Conservation (phyloP, 2,888 invertebrate species). For the Erebia epiphron region DNA sequence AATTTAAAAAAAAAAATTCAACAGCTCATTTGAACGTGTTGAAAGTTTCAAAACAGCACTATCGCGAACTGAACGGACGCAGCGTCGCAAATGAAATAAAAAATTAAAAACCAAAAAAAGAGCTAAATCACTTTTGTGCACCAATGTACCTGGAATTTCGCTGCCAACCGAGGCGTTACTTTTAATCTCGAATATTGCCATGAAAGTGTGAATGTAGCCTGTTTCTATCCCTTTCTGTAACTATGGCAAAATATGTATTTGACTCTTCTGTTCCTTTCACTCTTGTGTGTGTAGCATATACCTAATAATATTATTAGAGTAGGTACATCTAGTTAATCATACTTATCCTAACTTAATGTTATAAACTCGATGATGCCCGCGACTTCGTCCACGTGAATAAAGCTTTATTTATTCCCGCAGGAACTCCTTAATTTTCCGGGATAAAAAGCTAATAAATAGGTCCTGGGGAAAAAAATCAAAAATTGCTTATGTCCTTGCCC, state of each 20-base stretch:
- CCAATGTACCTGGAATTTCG: constrained; percentile 59
- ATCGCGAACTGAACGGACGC: background rate
- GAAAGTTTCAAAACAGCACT: background rate
- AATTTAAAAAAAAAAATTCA: background rate
- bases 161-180: constrained; percentile 75
- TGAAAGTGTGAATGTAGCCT: constrained; percentile 66
- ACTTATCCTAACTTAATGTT: no score
- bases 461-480: no score
- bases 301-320: background rate
- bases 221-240: constrained; percentile 47
- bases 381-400: no score
- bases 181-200: constrained; percentile 81
- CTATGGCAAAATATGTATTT: constrained; percentile 39
- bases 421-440: no score
- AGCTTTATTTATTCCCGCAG: no score
- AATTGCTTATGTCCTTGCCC: no score
- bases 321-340: no score
- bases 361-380: no score
- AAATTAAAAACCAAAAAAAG: constrained; percentile 34
- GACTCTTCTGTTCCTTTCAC: background rate
- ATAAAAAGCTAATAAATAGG: no score
- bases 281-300: background rate
- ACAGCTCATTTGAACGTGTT: constrained; percentile 2
- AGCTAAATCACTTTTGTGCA: constrained; percentile 49
- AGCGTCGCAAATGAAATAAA: constrained; percentile 12